phyloP scores from a whole-genome alignment of 2,888 invertebrate genomes.

The Notodonta ziczac region DNA sequence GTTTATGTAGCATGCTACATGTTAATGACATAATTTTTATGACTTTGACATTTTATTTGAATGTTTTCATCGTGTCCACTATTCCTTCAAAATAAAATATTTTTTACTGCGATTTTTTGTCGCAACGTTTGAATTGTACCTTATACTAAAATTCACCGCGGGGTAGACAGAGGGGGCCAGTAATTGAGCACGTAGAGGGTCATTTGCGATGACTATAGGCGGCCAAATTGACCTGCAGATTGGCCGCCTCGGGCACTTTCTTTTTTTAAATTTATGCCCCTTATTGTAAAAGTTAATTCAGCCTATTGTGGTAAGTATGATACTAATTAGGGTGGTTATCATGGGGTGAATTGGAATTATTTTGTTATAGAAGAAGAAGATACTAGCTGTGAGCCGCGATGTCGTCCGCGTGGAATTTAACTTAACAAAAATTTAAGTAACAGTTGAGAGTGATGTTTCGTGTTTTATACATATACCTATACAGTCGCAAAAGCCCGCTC shows the following conservation, averaged over 20 bases:
- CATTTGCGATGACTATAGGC: constrained; percentile 47
- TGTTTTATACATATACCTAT: too few species aligned
- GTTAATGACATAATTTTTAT: too few species aligned
- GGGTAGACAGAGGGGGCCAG: constrained; percentile 25
- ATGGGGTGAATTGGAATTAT: neutral
- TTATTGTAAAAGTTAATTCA: constrained; percentile 19
- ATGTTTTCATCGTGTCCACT: too few species aligned
- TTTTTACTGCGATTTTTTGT: constrained; percentile 15
- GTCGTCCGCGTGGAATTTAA: too few species aligned
- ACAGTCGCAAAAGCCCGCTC: too few species aligned
- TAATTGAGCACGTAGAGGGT: constrained; percentile 60
- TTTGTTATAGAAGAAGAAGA: too few species aligned
- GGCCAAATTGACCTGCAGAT: constrained; percentile 48
- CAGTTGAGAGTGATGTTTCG: too few species aligned
- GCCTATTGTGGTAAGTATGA: constrained; percentile 4
- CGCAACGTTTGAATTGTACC: constrained; percentile 10
- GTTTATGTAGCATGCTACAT: too few species aligned
- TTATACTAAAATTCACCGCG: constrained; percentile 5
- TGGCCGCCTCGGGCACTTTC: constrained; percentile 30
- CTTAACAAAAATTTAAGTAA: too few species aligned
- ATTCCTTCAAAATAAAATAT: too few species aligned
- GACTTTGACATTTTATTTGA: too few species aligned
- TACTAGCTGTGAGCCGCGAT: too few species aligned
- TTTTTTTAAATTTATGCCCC: constrained; percentile 23
- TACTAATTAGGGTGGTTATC: constrained; percentile 3